Percentiles rank a stretch among this genome's conserved stretches.
Evolutionary conservation across 2,888 invertebrate genomes (phyloP).

Genomic region (Fabriciana adippe): DNA sequence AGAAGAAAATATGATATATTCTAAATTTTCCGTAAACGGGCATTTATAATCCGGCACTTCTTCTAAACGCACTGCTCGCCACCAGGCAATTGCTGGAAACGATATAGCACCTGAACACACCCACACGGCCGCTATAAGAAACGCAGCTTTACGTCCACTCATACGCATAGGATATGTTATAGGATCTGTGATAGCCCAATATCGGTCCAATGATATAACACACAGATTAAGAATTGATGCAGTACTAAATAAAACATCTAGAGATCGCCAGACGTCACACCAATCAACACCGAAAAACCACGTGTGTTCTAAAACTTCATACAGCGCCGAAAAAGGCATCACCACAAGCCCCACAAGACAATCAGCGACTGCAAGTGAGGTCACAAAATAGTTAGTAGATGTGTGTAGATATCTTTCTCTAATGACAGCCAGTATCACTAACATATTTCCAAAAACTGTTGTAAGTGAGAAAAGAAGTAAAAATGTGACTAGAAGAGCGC

Average conservation of each 20-base stretch:
- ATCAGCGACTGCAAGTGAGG: conserved; percentile 97
- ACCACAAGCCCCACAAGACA: conserved; percentile 97
- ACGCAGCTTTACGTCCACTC: conserved; percentile 92
- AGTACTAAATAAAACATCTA: conserved; percentile 98
- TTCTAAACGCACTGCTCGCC: conserved; percentile 92
- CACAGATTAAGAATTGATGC: conserved; percentile 98
- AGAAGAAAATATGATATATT: conserved; percentile 98
- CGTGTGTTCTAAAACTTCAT: conserved; percentile 93
- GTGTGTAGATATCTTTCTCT: conserved; percentile 97
- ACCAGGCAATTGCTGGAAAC: conserved; percentile 98
- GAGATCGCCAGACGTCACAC: conserved; percentile 98
- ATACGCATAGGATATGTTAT: conserved; percentile 98
- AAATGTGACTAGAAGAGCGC: conserved; percentile 89
- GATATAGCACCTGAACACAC: conserved; percentile 98
- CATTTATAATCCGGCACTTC: conserved; percentile 93
- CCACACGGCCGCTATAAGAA: conserved; percentile 97
- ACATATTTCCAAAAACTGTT: conserved; percentile 96
- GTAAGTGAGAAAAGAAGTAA: conserved; percentile 93
- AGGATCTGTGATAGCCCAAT: conserved; percentile 99
- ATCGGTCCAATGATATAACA: conserved; percentile 97
- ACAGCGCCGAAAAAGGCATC: conserved; percentile 97
- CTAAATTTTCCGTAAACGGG: conserved; percentile 97
- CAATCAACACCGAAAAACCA: conserved; percentile 98
- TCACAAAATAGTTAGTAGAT: conserved; percentile 98
- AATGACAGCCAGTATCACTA: conserved; percentile 96